Conservation (phyloP, 2,888 invertebrate species). For the Apeira syringaria region DNA sequence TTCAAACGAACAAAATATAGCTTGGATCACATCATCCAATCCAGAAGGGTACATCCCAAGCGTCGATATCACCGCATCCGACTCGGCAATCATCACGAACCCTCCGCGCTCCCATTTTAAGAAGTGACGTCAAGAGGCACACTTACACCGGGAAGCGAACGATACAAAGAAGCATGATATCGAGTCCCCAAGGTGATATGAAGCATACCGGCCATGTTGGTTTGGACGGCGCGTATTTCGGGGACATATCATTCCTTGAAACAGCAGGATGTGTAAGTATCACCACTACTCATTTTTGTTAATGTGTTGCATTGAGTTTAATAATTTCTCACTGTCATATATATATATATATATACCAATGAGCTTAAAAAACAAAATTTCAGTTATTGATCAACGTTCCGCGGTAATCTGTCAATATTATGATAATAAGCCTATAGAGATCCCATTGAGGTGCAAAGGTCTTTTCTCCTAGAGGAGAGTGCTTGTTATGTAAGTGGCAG, state of each 20-base stretch:
- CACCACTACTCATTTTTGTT: neutral
- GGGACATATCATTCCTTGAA: conserved; percentile 90
- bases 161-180: conserved; percentile 96
- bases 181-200: conserved; percentile 97
- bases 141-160: conserved; percentile 85
- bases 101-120: conserved; percentile 62
- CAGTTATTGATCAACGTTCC: too few relatives aligned
- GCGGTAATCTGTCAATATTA: too few relatives aligned
- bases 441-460: too few relatives aligned
- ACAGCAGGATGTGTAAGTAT: conserved; percentile 69
- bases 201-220: conserved; percentile 98
- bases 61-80: conserved; percentile 61
- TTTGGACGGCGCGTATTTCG: conserved; percentile 98
- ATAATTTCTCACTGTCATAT: too few relatives aligned
- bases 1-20: conserved; percentile 35
- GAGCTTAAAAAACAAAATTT: too few relatives aligned
- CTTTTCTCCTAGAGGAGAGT: too few relatives aligned
- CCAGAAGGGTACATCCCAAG: conserved; percentile 41
- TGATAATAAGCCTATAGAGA: too few relatives aligned
- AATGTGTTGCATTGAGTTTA: neutral
- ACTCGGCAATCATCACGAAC: conserved; percentile 58
- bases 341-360: too few relatives aligned
- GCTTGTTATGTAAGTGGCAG: too few relatives aligned
- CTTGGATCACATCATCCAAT: conserved; percentile 35
- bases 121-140: conserved; percentile 79